These are phyloP conservation scores for Antheraea mylitta DNA, from an alignment of 1,140 invertebrate genomes.

Conservation along the genomic window DNA sequence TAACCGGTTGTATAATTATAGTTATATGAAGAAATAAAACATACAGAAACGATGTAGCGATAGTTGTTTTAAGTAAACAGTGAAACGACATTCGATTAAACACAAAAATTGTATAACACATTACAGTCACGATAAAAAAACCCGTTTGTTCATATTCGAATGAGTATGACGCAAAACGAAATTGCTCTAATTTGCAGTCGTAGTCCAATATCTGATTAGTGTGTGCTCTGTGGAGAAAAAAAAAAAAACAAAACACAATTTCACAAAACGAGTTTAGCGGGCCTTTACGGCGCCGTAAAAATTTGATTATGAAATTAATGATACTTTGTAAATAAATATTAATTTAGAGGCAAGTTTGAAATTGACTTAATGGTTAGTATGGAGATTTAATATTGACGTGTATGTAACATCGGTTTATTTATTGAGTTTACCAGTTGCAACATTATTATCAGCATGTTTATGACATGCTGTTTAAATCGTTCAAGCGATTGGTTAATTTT, in stretches of 20 bases:
- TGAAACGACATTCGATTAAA: background rate
- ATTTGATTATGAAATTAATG: constrained; percentile 26
- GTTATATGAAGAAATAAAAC: background rate
- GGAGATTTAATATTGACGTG: constrained; percentile 5
- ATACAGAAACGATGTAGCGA: background rate
- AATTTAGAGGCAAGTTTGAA: constrained; percentile 18
- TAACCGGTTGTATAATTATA: too few relatives aligned
- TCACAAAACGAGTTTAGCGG: constrained; percentile 12
- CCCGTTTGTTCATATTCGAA: constrained; percentile 9
- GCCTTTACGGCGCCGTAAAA: constrained; percentile 16
- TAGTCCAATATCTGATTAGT: constrained; percentile 13
- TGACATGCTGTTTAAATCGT: too few relatives aligned
- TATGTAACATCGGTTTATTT: constrained; percentile 8
- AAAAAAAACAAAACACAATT: constrained; percentile 12
- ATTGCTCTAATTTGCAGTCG: constrained; percentile 14
- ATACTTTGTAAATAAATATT: constrained; percentile 16
- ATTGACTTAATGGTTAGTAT: constrained; percentile 13
- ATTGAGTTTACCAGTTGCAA: background rate
- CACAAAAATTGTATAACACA: constrained; percentile 5
- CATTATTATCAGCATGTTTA: too few relatives aligned
- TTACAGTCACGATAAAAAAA: background rate
- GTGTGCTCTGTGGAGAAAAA: background rate
- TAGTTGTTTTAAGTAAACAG: background rate
- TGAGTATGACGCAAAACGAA: constrained; percentile 13
- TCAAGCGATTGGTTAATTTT: too few relatives aligned